phyloP scores from a whole-genome alignment of 2,113 vertebrate genomes.

The Lasiurus borealis region DNA sequence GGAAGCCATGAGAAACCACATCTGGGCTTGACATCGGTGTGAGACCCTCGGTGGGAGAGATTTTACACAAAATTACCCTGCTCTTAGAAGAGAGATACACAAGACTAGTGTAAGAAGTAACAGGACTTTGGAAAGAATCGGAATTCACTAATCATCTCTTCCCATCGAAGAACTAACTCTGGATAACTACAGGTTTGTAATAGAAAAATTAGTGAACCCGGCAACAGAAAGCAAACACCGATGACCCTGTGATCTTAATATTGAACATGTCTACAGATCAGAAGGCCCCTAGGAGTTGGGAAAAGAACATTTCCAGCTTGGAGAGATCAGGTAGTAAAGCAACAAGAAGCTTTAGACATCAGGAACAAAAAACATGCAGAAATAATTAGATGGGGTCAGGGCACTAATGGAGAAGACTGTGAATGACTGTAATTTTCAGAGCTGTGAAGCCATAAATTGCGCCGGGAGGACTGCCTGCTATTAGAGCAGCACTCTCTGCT shows the following conservation, averaged over 20 bases:
- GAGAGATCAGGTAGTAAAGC: constrained; percentile 54
- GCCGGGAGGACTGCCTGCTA: constrained; percentile 69
- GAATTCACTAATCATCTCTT: background rate
- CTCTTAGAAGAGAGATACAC: background rate
- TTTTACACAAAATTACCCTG: background rate
- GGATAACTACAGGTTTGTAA: constrained; percentile 53
- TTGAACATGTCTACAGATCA: background rate
- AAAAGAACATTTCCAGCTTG: constrained; percentile 46
- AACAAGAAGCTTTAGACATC: constrained; percentile 60
- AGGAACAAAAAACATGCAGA: constrained; percentile 71
- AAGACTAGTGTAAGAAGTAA: background rate
- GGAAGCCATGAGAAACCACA: background rate
- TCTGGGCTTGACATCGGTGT: background rate
- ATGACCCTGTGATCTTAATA: background rate
- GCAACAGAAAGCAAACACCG: constrained; percentile 57
- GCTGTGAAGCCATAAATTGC: constrained; percentile 75
- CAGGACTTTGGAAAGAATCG: background rate
- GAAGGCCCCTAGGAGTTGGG: constrained; percentile 31
- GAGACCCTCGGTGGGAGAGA: background rate
- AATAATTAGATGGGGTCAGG: constrained; percentile 71
- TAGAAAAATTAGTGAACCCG: constrained; percentile 44
- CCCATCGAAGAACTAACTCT: background rate
- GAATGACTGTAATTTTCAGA: constrained; percentile 82
- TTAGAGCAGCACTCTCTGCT: constrained; percentile 70
- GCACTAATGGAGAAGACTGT: constrained; percentile 79